Percentiles rank a stretch among this genome's conserved stretches.
Evolutionary conservation across 2,888 invertebrate species (phyloP).

Genomic region (Campoletis raptor): DNA sequence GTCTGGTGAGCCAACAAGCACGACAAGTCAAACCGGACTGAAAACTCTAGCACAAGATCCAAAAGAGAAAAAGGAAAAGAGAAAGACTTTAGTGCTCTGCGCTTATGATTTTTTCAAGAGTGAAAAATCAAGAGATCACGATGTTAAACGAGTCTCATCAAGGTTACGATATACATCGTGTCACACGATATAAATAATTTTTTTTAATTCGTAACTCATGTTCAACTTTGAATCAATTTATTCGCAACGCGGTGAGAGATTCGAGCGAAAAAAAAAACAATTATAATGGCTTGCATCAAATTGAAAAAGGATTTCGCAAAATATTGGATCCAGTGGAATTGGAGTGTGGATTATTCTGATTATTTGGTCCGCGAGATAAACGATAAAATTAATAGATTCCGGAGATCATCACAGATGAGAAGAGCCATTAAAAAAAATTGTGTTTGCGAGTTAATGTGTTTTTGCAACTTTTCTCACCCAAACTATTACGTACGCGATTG

Average conservation of each 20-base stretch:
- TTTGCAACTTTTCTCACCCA: not conserved
- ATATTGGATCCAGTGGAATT: conserved; percentile 2
- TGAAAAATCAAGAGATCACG: conserved; percentile 56
- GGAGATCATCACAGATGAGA: too few relatives aligned
- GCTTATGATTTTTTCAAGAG: conserved; percentile 27
- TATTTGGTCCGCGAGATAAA: not conserved
- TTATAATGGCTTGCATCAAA: not conserved
- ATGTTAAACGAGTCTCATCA: conserved; percentile 54
- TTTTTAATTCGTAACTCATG: conserved; percentile 49
- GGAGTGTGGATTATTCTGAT: not conserved
- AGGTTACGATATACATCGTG: conserved; percentile 54
- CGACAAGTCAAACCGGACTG: conserved; percentile 68
- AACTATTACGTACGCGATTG: not conserved
- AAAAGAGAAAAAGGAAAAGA: conserved; percentile 51
- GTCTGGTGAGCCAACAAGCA: conserved; percentile 53
- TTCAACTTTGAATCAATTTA: conserved; percentile 4
- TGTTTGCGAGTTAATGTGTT: too few relatives aligned
- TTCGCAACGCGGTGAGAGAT: conserved; percentile 2
- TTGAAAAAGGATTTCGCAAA: not conserved
- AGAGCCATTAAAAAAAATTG: too few relatives aligned
- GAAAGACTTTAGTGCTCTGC: not conserved
- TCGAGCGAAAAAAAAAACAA: not conserved
- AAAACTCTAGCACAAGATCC: conserved; percentile 39
- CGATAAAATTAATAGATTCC: not conserved
- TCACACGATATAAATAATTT: conserved; percentile 30